phyloP scores from a whole-genome alignment of 2,888 invertebrate genomes.

The Microplitis deprimator region DNA sequence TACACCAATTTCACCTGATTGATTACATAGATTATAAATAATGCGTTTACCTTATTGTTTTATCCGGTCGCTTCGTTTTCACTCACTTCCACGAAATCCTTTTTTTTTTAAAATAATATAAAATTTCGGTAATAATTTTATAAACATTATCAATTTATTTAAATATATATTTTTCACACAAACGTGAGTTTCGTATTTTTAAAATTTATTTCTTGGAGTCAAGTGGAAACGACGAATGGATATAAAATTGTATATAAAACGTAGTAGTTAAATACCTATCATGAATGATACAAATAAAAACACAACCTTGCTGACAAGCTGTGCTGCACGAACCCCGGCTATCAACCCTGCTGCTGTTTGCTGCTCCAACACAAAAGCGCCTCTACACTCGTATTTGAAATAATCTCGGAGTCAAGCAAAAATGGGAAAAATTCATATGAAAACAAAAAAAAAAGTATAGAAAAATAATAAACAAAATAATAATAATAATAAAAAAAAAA shows the following conservation, averaged over 20 bases:
- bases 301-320: constrained; percentile 72
- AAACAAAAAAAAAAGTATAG: constrained; percentile 3
- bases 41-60: constrained; percentile 35
- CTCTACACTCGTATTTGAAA: constrained; percentile 61
- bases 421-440: constrained; percentile 26
- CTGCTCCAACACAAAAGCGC: constrained; percentile 63
- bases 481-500: neutral
- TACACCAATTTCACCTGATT: constrained; percentile 68
- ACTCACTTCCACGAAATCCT: constrained; percentile 33
- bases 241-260: constrained; percentile 57
- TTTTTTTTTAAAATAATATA: neutral
- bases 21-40: constrained; percentile 49
- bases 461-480: constrained; percentile 19
- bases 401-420: constrained; percentile 28
- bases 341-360: constrained; percentile 71
- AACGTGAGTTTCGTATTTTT: no score
- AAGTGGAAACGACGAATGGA: constrained; percentile 56
- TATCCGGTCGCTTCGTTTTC: constrained; percentile 38
- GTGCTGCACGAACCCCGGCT: constrained; percentile 71
- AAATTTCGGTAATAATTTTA: no score
- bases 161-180: no score
- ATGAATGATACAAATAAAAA: constrained; percentile 66
- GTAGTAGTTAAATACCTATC: constrained; percentile 61
- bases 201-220: constrained; percentile 36
- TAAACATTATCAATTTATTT: no score